Conservation (phyloP, 2,888 invertebrate species). For the Drosophila neotestacea region DNA sequence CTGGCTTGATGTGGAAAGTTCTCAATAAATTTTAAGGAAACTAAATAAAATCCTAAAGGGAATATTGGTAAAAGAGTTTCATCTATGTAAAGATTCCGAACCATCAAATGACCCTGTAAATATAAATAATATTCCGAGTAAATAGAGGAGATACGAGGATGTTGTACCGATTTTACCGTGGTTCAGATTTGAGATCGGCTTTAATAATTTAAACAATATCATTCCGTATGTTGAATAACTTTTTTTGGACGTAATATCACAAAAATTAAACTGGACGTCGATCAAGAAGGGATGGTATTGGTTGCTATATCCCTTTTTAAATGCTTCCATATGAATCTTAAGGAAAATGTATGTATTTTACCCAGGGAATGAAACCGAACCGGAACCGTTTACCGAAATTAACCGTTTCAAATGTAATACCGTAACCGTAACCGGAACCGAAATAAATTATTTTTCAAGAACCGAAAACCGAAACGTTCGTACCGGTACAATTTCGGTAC, state of each 20-base stretch:
- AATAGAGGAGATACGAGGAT: too few species aligned
- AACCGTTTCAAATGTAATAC: too few species aligned
- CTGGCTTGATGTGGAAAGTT: background rate
- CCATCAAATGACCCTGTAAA: background rate
- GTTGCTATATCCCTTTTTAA: constrained; percentile 29
- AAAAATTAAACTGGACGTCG: background rate
- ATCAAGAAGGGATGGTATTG: constrained; percentile 23
- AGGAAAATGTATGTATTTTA: background rate
- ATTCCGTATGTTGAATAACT: constrained; percentile 3
- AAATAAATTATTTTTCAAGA: too few species aligned
- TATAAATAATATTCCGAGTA: background rate
- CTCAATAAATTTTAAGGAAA: background rate
- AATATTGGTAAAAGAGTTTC: background rate
- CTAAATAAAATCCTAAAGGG: background rate
- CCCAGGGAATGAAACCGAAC: too few species aligned
- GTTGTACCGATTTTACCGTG: background rate
- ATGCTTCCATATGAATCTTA: background rate
- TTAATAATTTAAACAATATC: background rate
- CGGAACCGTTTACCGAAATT: too few species aligned
- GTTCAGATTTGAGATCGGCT: constrained; percentile 10
- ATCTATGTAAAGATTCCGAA: background rate
- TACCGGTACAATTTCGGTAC: too few species aligned
- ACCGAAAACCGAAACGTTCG: too few species aligned
- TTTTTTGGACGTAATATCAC: background rate
- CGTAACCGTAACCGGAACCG: too few species aligned